A percentile compares a stretch with the other conserved stretches of the same genome.
These are phyloP conservation scores for Pogona vitticeps DNA, from an alignment of 2,113 vertebrate genomes.

Conservation along the genomic window DNA sequence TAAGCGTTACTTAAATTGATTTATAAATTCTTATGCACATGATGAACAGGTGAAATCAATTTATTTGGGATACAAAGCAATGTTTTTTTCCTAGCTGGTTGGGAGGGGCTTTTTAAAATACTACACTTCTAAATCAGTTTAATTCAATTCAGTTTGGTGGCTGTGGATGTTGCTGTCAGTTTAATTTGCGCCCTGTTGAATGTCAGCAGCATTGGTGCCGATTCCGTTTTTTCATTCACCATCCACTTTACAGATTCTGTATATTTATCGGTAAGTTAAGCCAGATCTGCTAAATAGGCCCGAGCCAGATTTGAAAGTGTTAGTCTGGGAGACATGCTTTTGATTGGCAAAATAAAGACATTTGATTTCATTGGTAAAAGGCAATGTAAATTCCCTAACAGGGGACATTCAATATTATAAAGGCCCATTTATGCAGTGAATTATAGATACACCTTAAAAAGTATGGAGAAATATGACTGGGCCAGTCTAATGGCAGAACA, in stretches of 20 bases:
- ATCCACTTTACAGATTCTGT: slow-evolving; percentile 7
- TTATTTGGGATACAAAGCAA: no score
- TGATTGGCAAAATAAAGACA: slow-evolving; percentile 25
- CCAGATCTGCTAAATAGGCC: slow-evolving; percentile 15
- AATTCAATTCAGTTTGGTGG: no score
- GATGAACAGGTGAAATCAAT: no score
- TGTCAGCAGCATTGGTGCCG: no score
- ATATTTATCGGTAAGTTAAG: slow-evolving; percentile 5
- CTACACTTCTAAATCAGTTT: no score
- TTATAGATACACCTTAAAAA: slow-evolving; percentile 41
- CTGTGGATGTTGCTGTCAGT: no score
- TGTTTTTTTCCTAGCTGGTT: no score
- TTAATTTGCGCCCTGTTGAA: no score
- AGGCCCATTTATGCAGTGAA: neutral
- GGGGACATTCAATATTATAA: slow-evolving; percentile 45
- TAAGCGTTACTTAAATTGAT: no score
- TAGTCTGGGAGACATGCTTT: neutral
- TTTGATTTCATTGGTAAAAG: slow-evolving; percentile 32
- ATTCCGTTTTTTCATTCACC: neutral
- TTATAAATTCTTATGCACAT: no score
- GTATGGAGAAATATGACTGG: neutral
- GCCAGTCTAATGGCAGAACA: slow-evolving; percentile 41
- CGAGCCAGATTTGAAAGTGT: neutral
- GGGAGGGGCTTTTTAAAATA: no score
- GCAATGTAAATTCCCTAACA: slow-evolving; percentile 39